Evolutionary conservation across 2,888 invertebrate species (phyloP), one percentile per base, ranked within the genome.

Genomic region (Megalurothrips usitatus): DNA sequence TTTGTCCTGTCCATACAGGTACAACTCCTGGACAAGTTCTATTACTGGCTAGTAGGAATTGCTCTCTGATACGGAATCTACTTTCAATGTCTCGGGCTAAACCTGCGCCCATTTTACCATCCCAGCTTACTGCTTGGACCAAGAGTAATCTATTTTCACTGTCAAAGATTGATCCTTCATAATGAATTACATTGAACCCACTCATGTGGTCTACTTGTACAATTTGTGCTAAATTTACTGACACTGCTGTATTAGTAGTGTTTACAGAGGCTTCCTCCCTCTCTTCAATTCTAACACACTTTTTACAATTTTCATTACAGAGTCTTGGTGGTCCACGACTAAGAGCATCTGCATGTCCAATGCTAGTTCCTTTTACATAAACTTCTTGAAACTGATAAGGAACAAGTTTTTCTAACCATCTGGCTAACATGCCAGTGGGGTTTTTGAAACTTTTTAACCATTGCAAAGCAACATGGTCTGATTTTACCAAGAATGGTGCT

Each of bases 401-500:
- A 14, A 19, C 63, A 10, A 63, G 19, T 19, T 12, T 49, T 49
- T 49, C 49, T 12, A 49, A 49, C 49, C 49, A 49, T 12, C 49
- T 49, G 9, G 49, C 63, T 17, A 63, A 19, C 11, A 6, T 10
- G 63, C 63, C 63, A 17, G 63, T 63, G 11, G 63, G 63, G 19
- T 63, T n/a, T n/a, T n/a, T n/a, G n/a, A n/a, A n/a, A n/a, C n/a
- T n/a, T n/a, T n/a, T n/a, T n/a, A n/a, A n/a, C 82, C 83, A 8
- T 63, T 81, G 11, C 81, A 83, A 19, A 10, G 63, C 63, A 17
- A 19, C 63, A 63, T 63, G 63, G 19, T 63, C 63, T 17, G 63
- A 63, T 19, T 19, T 11, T 6, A 63, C 63, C 19, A 19, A 17
- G 63, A 63, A 63, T 17, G 63, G 63, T 17, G 63, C 63, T 63